Evolutionary conservation across 30 jellyfish, hydroid and myxozoan genomes (phyloP), one percentile per base, ranked within the genome.

Genomic region (Aurelia sp.): DNA sequence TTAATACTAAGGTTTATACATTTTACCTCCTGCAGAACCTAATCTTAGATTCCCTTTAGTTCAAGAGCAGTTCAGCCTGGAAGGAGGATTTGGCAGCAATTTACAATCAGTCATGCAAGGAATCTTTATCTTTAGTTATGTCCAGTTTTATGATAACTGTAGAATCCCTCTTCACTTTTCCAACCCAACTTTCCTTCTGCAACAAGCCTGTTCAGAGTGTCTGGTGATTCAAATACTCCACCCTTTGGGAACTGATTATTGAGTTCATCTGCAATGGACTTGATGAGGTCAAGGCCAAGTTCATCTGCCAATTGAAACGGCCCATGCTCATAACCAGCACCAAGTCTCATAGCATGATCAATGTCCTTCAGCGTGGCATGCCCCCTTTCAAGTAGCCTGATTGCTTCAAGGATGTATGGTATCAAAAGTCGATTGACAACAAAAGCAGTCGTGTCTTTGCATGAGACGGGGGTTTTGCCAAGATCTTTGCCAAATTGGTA

Each of bases 311-410:
- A 22, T 76, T 86, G 96, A 80, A 92, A 92, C 11, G 98, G 98
- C 6, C 98, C 98, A 75, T 76, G 88, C 33, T 89, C 95, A 79
- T 78, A 74, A 11, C 98, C 98, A 44, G 98, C 98, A 41, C 98
- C 98, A 48, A 86, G 82, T 60, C 88, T 87, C 98, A 92, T 92
- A 16, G 98, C 98, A 35, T 71, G 86, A 70, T 92, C 98, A 31
- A 92, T 86, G 71, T 92, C 98, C 44, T 59, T 61, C 19, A 92
- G 81, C 3, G 96, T 30, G 22, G 96, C 96, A 52, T 86, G 93
- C 13, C 98, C 98, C 60, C 96, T 81, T 64, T 92, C 98, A 17
- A 86, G 67, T 50, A 92, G 81, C 48, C 98, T 71, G 48, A 92
- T 72, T 30, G 95, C 96, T 65, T 92, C 98, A 76, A 92, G 74